Conservation (phyloP, 2,888 invertebrate species). For the Hyposoter didymator region DNA sequence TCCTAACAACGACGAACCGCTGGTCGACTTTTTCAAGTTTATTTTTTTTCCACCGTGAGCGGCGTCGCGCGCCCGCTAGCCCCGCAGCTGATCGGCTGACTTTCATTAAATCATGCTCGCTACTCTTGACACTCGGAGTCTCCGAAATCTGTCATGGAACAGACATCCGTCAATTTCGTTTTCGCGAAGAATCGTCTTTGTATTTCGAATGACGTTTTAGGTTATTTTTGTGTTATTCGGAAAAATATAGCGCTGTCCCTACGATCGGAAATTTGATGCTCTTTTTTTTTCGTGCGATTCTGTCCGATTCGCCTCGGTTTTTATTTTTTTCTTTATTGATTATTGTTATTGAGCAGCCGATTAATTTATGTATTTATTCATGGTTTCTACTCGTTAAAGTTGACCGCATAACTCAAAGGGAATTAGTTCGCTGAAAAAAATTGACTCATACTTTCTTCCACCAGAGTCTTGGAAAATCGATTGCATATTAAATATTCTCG, state of each 20-base stretch:
- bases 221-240: background rate
- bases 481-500: slow-evolving; percentile 5
- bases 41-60: slow-evolving; percentile 11
- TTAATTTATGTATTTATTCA: background rate
- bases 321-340: background rate
- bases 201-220: background rate
- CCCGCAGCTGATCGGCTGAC: slow-evolving; percentile 58
- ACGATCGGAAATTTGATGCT: background rate
- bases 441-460: background rate
- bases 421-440: background rate
- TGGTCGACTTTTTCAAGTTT: slow-evolving; percentile 23
- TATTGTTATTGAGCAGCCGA: background rate
- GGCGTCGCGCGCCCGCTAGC: background rate
- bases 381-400: background rate
- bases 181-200: background rate
- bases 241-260: background rate
- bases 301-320: background rate
- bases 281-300: too few relatives aligned
- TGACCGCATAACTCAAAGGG: background rate
- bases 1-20: slow-evolving; percentile 30
- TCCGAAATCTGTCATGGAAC: slow-evolving; percentile 15
- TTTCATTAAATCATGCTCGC: slow-evolving; percentile 48
- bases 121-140: background rate
- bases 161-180: background rate
- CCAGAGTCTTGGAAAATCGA: background rate